These are phyloP conservation scores for Latrodectus elegans DNA, from an alignment of 2,888 invertebrate species.

Conservation along the genomic window DNA sequence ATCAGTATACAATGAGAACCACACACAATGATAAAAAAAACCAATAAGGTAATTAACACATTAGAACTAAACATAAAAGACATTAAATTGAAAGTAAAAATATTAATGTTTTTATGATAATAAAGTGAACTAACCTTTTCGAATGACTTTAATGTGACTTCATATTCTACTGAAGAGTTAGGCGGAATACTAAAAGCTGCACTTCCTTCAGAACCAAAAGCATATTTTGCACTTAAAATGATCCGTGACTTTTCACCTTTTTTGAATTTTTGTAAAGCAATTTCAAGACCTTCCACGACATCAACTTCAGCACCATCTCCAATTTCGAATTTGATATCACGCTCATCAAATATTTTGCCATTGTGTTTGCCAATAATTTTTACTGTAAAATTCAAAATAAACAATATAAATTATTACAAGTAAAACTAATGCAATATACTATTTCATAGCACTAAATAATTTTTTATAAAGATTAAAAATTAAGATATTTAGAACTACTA, in stretches of 20 bases:
- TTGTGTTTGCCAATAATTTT: constrained; percentile 83
- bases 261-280: constrained; percentile 86
- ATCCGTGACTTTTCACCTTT: constrained; percentile 86
- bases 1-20: no score
- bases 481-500: background rate
- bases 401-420: no score
- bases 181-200: constrained; percentile 84
- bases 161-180: constrained; percentile 86
- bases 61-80: no score
- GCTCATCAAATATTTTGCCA: constrained; percentile 84
- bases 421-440: background rate
- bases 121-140: constrained; percentile 80
- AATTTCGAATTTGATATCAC: constrained; percentile 86
- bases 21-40: no score
- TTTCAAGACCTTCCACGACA: constrained; percentile 87
- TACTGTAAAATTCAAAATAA: constrained; percentile 77
- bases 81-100: no score
- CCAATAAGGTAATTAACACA: no score
- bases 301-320: constrained; percentile 88
- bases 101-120: no score
- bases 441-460: background rate
- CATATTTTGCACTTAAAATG: constrained; percentile 85
- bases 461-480: background rate
- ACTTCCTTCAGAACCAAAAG: constrained; percentile 84
- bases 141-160: constrained; percentile 86